These are phyloP conservation scores for Pachydiplax longipennis DNA, from an alignment of 2,888 invertebrate genomes.

Conservation along the genomic window DNA sequence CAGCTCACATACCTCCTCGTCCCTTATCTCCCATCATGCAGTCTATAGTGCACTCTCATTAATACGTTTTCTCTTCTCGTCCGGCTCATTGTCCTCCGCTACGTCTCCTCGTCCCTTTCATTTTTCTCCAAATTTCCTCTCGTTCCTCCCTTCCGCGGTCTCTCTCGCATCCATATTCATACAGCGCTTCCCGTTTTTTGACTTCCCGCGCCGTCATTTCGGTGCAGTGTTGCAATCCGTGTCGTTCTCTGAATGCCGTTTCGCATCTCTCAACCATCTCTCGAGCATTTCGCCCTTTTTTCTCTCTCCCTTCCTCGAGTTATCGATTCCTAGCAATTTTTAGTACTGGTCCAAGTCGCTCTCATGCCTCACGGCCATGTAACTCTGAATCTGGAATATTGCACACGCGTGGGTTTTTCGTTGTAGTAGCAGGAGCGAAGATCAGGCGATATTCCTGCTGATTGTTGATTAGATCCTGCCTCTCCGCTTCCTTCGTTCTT, in stretches of 20 bases:
- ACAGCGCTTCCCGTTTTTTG: background rate
- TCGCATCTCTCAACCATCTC: background rate
- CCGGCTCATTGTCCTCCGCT: background rate
- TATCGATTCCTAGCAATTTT: background rate
- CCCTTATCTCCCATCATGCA: background rate
- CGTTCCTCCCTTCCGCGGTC: background rate
- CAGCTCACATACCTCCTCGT: background rate
- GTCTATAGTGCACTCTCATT: conserved; percentile 2
- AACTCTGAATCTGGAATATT: background rate
- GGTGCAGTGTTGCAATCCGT: background rate
- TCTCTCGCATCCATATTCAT: background rate
- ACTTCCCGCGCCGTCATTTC: background rate
- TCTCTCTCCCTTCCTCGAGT: background rate
- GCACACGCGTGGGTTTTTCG: background rate
- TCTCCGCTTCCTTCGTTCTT: background rate
- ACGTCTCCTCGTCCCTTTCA: background rate
- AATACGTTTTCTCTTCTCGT: conserved; percentile 3
- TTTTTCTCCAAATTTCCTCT: background rate
- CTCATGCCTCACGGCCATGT: background rate
- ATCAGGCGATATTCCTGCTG: background rate
- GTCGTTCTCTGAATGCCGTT: background rate
- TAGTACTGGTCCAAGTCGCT: background rate
- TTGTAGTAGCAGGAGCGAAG: background rate
- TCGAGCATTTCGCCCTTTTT: background rate
- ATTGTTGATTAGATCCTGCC: background rate